Evolutionary conservation across 2,113 vertebrate genomes (phyloP), one percentile per base, ranked within the genome.

Genomic region (Anhinga rufa): DNA sequence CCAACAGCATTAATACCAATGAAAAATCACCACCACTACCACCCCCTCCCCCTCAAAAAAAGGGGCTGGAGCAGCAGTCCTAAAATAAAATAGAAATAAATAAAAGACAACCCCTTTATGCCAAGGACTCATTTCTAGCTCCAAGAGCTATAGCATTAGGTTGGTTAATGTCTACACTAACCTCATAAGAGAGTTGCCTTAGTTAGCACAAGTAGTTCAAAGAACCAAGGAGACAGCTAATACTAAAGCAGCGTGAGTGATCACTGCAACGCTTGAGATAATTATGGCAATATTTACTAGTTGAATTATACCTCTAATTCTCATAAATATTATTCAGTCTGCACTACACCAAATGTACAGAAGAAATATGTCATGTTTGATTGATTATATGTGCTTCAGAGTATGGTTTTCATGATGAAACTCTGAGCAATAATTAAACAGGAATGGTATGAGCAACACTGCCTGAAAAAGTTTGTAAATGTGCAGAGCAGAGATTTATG

Each of bases 401-500:
- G 38, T 66, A 66, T 12, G 7, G 4, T 25, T 51, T 77, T 68
- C 55, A 21, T 76, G 40, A 38, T 86, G 62, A 81, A 91, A 89
- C 6, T 64, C 16, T 40, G 31, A 86, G 10, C 12, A 94, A 61
- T 66, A 69, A 71, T 64, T 93, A 65, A 44, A 51, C n/a, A 86
- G 17, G 22, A 51, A 48, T 60, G 9, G 34, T 32, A 31, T 91
- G 75, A 83, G 8, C 31, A 86, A 40, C 7, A 17, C 9, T 90
- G 28, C 26, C 77, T 92, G 64, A 76, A 90, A 86, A 90, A 57
- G 8, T 91, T 34, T 92, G 28, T 68, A 76, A 91, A 81, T 77
- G 22, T 49, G 10, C 14, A 72, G 17, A 88, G 34, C 17, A 75
- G 31, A 88, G 48, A 91, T 91, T 91, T 96, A 49, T 61, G 36